Evolutionary conservation across 2,888 invertebrate species (phyloP).

Genomic region (Nemoura dubitans): DNA sequence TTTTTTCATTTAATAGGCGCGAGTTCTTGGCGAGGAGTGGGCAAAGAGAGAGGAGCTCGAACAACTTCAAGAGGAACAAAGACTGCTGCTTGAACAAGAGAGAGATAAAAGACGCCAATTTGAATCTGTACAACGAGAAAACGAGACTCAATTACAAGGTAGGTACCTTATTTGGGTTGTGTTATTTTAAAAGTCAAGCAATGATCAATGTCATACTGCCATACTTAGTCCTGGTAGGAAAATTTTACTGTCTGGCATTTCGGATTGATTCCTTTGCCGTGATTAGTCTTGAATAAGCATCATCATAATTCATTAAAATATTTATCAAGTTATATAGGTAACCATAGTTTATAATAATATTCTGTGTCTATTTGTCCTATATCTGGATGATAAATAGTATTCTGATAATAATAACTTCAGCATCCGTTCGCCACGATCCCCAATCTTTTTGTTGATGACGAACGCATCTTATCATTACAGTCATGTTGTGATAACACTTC

Average conservation of each 20-base stretch:
- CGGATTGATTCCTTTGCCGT: neutral
- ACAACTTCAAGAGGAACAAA: conserved; percentile 80
- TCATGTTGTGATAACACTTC: too few relatives aligned
- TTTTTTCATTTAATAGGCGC: conserved; percentile 55
- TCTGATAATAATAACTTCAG: too few relatives aligned
- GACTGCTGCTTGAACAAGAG: conserved; percentile 76
- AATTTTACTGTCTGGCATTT: conserved; percentile 35
- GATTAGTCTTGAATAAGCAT: too few relatives aligned
- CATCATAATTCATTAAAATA: too few relatives aligned
- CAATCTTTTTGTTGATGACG: too few relatives aligned
- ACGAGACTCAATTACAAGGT: conserved; percentile 76
- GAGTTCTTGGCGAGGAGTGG: conserved; percentile 83
- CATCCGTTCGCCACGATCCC: too few relatives aligned
- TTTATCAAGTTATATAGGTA: too few relatives aligned
- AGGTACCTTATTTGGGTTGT: conserved; percentile 61
- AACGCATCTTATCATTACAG: too few relatives aligned
- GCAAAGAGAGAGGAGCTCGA: conserved; percentile 83
- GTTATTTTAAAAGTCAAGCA: neutral
- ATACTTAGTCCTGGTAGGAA: conserved; percentile 14
- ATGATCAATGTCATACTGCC: conserved; percentile 8
- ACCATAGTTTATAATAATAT: too few relatives aligned
- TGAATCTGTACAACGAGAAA: conserved; percentile 75
- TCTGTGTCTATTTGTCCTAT: too few relatives aligned
- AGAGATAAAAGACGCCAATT: conserved; percentile 78
- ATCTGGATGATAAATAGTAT: too few relatives aligned